Evolutionary conservation across 2,113 vertebrate genomes (phyloP).

Genomic region (Taxidea taxus): DNA sequence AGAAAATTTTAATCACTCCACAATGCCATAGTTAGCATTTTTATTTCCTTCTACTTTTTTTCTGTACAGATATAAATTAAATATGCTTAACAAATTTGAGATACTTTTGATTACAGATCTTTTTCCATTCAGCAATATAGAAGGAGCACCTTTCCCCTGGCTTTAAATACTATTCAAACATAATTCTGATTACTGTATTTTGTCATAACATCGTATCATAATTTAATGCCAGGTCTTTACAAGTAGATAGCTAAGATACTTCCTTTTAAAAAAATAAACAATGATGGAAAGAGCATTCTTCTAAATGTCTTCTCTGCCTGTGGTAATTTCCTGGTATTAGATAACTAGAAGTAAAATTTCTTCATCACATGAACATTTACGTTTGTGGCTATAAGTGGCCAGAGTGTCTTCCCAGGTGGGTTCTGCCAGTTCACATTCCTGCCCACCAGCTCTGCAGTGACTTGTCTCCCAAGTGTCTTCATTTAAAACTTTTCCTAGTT

Average conservation of each 20-base stretch:
- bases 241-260: neutral
- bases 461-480: neutral
- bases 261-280: conserved; percentile 10
- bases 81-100: neutral
- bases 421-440: neutral
- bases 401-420: neutral
- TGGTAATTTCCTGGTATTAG: neutral
- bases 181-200: neutral
- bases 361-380: neutral
- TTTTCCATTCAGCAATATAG: neutral
- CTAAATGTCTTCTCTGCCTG: neutral
- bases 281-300: neutral
- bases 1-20: neutral
- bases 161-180: neutral
- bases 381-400: neutral
- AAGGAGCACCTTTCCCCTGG: neutral
- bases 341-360: neutral
- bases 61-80: neutral
- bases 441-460: neutral
- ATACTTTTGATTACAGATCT: neutral
- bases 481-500: neutral
- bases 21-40: neutral
- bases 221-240: neutral
- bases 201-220: neutral
- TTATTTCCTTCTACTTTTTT: conserved; percentile 31